phyloP scores from a whole-genome alignment of 2,888 invertebrate species.

The Nomada fabriciana region DNA sequence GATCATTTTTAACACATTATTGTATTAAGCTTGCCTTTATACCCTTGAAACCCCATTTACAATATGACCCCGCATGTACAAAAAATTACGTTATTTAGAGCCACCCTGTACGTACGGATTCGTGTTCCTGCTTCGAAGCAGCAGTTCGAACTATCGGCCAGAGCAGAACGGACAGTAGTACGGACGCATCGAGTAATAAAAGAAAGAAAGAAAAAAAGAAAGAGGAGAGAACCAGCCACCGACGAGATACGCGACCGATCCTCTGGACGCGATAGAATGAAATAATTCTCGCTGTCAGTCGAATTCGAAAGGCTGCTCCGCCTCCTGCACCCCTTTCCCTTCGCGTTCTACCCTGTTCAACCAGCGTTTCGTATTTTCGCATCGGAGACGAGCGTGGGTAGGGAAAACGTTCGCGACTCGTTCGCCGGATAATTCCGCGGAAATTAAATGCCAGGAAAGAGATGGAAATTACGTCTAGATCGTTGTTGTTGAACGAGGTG shows the following conservation, averaged over 20 bases:
- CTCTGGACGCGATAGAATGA: slow-evolving; percentile 49
- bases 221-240: slow-evolving; percentile 20
- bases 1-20: too few species aligned
- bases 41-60: too few species aligned
- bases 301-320: slow-evolving; percentile 26
- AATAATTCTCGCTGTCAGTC: slow-evolving; percentile 61
- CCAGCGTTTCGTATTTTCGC: slow-evolving; percentile 48
- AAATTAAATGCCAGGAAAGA: slow-evolving; percentile 58
- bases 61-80: too few species aligned
- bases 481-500: slow-evolving; percentile 38
- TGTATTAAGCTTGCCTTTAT: too few species aligned
- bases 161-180: neutral
- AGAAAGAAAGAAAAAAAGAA: neutral
- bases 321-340: neutral
- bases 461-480: slow-evolving; percentile 56
- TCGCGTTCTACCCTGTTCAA: slow-evolving; percentile 14
- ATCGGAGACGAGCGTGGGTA: neutral
- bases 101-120: neutral
- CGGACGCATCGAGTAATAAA: neutral
- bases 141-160: slow-evolving; percentile 21
- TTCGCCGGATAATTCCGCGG: slow-evolving; percentile 54
- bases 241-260: slow-evolving; percentile 50
- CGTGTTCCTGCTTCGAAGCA: slow-evolving; percentile 5
- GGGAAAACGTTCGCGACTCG: slow-evolving; percentile 39
- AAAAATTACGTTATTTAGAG: too few species aligned